Evolutionary conservation across 2,797 vertebrate genomes (phyloP).

Genomic region (Oceanodroma leucorhoa): DNA sequence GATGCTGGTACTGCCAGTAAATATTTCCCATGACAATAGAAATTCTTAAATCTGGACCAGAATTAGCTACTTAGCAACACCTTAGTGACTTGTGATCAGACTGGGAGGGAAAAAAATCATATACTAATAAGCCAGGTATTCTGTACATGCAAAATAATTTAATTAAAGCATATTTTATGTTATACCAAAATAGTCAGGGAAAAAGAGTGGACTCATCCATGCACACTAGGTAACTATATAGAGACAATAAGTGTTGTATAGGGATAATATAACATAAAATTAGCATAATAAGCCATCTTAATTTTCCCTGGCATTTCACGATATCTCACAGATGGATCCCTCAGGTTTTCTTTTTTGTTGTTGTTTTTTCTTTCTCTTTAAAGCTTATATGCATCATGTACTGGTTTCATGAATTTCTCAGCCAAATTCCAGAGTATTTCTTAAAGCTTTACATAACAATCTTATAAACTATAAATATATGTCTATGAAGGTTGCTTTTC

Average conservation of each 20-base stretch:
- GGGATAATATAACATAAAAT: background rate
- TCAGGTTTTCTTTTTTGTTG: background rate
- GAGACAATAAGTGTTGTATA: background rate
- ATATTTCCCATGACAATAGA: background rate
- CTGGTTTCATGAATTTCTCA: background rate
- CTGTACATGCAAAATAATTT: background rate
- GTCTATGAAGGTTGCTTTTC: background rate
- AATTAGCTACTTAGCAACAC: background rate
- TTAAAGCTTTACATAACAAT: conserved; percentile 20
- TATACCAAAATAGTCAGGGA: background rate
- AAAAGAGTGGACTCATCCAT: background rate
- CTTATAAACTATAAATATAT: conserved; percentile 18
- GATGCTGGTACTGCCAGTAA: background rate
- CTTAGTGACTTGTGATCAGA: background rate
- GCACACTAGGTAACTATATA: background rate
- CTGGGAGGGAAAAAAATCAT: background rate
- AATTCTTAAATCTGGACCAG: background rate
- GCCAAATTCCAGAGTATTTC: conserved; percentile 24
- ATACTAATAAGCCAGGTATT: background rate
- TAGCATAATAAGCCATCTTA: background rate
- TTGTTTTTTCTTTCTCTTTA: background rate
- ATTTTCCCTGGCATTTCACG: conserved; percentile 35
- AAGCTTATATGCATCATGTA: background rate
- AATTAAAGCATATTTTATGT: background rate
- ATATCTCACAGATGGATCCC: background rate